phyloP scores from a whole-genome alignment of 2,888 invertebrate genomes.

The Sclerodermus sp. region DNA sequence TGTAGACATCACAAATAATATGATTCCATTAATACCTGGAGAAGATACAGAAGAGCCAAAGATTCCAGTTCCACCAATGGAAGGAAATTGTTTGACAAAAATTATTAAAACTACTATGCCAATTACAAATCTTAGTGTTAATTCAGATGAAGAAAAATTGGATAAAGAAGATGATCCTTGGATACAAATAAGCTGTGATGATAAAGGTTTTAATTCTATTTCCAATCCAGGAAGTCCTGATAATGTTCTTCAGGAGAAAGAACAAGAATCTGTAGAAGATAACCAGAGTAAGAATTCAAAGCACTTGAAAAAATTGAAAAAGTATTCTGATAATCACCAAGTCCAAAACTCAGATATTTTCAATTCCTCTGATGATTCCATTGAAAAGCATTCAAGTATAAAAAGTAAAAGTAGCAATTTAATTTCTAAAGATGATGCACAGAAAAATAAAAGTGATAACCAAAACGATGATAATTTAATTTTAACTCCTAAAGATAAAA shows the following conservation, averaged over 20 bases:
- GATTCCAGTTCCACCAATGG: conserved; percentile 37
- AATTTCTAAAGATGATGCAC: background rate
- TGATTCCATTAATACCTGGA: conserved; percentile 33
- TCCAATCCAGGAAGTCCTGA: background rate
- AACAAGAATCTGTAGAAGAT: too few relatives aligned
- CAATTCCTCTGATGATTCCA: conserved; percentile 13
- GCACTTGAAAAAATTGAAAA: too few relatives aligned
- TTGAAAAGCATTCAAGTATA: too few relatives aligned
- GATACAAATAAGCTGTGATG: conserved; percentile 35
- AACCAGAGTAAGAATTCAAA: too few relatives aligned
- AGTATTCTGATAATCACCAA: too few relatives aligned
- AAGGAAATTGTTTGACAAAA: conserved; percentile 37
- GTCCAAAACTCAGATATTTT: conserved; percentile 14
- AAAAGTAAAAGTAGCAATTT: background rate
- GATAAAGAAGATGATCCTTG: conserved; percentile 43
- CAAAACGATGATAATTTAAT: too few relatives aligned
- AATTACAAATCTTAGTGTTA: conserved; percentile 33
- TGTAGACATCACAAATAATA: conserved; percentile 15
- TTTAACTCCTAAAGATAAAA: too few relatives aligned
- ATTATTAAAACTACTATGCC: conserved; percentile 38
- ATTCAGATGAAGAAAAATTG: conserved; percentile 35
- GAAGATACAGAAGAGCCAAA: conserved; percentile 35
- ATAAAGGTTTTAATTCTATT: conserved; percentile 17
- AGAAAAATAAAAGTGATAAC: background rate
- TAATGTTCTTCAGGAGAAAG: too few relatives aligned